Evolutionary conservation across 92 coral and sea anemone species (phyloP), one percentile per base, ranked within the genome.

Genomic region (Actinernus sp.): DNA sequence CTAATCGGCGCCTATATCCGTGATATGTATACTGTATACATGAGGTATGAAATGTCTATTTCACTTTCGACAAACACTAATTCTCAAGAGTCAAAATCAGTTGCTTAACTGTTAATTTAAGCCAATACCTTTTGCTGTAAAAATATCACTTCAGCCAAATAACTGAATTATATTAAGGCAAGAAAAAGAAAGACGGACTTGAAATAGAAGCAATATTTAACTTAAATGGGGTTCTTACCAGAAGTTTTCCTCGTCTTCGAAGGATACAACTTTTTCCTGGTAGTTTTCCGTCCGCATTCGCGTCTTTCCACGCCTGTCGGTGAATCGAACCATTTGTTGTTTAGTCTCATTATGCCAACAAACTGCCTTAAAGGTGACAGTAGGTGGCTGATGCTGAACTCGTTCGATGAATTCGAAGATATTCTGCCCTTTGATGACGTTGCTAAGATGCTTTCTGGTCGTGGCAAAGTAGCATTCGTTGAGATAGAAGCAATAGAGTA

Each of bases 261-360:
- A 39, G 3, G 85, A 71, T 11, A 71, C 78, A 27, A 72, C 77
- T 51, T 75, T 78, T 31, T 85, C 91, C 37, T 61, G 59, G 49
- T 71, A 65, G 12, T 65, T 49, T 47, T 71, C 86, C 27, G 45
- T 56, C 39, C 79, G 70, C 71, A 65, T 68, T 30, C 67, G 52
- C 3, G 53, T 73, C 33, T 85, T 78, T 11, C 91, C 91, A n/a
- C 78, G 63, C 13, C 65, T 58, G 57, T 85, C 86, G 14, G 66
- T 55, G 22, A 55, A 68, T 11, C 69, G 74, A 53, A 58, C 78
- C 45, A 61, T 2, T 21, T 78, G 52, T 23, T 58, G 76, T 37
- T 66, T 78, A 8, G 68, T 50, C 36, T 85, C 91, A 36, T 78
- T 51, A 65, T 85, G 91, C 91, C 91, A 84, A 18, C 81, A 68